Conservation (phyloP, 2,888 invertebrate genomes). For the Steinernema hermaphroditum region DNA sequence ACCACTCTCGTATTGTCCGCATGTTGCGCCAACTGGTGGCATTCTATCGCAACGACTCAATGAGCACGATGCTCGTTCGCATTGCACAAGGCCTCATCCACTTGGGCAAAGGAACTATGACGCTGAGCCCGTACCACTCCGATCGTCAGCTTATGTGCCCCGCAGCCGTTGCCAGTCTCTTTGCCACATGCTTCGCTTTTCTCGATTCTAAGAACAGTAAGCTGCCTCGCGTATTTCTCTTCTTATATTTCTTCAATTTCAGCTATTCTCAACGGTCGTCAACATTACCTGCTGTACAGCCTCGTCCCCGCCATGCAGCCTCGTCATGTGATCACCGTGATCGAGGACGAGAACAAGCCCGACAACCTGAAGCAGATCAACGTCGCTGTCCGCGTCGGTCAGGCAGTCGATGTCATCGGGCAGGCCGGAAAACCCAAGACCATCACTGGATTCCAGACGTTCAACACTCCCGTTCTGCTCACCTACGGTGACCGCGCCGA, state of each 20-base stretch:
- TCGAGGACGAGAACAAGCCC: constrained; percentile 75
- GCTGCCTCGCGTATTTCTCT: no score
- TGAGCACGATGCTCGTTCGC: constrained; percentile 78
- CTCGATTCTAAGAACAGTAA: constrained; percentile 93
- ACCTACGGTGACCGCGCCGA: constrained; percentile 97
- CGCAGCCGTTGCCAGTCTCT: constrained; percentile 90
- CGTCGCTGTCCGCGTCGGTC: constrained; percentile 59
- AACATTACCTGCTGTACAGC: constrained; percentile 92
- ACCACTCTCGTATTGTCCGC: constrained; percentile 81
- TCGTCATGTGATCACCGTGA: constrained; percentile 94
- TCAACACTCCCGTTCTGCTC: constrained; percentile 94
- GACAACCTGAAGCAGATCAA: constrained; percentile 80
- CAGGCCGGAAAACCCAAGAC: constrained; percentile 99
- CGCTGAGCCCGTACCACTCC: constrained; percentile 92
- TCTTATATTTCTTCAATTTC: constrained; percentile 18
- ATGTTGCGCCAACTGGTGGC: constrained; percentile 96
- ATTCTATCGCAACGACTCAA: constrained; percentile 94
- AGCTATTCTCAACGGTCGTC: constrained; percentile 79
- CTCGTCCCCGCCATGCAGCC: constrained; percentile 98
- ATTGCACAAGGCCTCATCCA: constrained; percentile 76
- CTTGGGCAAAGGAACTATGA: constrained; percentile 96
- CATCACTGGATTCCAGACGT: constrained; percentile 98
- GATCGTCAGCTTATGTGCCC: constrained; percentile 91
- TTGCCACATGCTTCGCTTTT: constrained; percentile 90
- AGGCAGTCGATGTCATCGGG: constrained; percentile 97